phyloP scores from a whole-genome alignment of 2,113 vertebrate genomes.

The Garra rufa region DNA sequence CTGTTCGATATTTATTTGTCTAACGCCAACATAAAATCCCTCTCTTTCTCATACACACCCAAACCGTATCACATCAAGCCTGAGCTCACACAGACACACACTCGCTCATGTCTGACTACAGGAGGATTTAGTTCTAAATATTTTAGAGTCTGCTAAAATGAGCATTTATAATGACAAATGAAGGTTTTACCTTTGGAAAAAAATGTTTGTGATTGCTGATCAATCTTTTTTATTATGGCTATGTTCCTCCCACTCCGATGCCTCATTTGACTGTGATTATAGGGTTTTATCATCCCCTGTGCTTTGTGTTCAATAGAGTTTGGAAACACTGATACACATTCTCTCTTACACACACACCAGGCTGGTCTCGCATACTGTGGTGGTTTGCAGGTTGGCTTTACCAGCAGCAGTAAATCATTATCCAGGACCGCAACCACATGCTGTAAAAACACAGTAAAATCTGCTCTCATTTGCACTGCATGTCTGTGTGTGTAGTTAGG shows the following conservation, averaged over 20 bases:
- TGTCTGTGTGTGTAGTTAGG: slow-evolving; percentile 45
- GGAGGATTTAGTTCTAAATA: not conserved
- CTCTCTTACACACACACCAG: not conserved
- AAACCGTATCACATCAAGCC: not conserved
- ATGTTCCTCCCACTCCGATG: not conserved
- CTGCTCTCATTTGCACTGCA: slow-evolving; percentile 52
- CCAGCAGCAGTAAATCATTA: slow-evolving; percentile 61
- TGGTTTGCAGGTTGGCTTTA: slow-evolving; percentile 53
- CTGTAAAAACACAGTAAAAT: slow-evolving; percentile 56
- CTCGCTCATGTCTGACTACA: slow-evolving; percentile 10
- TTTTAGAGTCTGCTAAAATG: not conserved
- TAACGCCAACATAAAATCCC: slow-evolving; percentile 34
- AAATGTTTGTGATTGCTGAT: not conserved
- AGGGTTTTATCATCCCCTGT: not conserved
- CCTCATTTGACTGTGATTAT: slow-evolving; percentile 23
- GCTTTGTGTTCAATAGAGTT: not conserved
- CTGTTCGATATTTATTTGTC: slow-evolving; percentile 36
- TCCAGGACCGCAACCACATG: slow-evolving; percentile 61
- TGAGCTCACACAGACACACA: slow-evolving; percentile 7
- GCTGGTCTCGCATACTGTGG: slow-evolving; percentile 23
- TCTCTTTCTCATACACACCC: slow-evolving; percentile 15
- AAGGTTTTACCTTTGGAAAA: not conserved
- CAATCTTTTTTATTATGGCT: not conserved
- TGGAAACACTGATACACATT: slow-evolving; percentile 24
- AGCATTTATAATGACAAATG: not conserved